A percentile compares a stretch with the other conserved stretches of the same genome.
These are phyloP conservation scores for Trematocara variabile DNA, from an alignment of 2,113 vertebrate species.

Conservation along the genomic window DNA sequence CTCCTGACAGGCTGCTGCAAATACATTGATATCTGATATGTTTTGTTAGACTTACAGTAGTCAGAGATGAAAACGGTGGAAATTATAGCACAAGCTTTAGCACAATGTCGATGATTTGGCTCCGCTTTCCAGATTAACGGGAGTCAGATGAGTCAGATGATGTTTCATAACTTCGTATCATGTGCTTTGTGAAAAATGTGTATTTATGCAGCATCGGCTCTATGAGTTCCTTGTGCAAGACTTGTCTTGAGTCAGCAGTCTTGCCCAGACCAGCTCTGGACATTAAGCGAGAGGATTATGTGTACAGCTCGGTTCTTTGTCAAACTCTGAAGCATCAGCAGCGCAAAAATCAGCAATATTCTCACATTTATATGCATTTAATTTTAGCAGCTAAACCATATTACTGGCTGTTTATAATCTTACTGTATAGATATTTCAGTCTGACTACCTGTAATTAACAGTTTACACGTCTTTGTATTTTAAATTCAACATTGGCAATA, in stretches of 20 bases:
- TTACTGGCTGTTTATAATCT: background rate
- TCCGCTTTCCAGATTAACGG: background rate
- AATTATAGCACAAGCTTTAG: background rate
- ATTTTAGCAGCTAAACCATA: background rate
- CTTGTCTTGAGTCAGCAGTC: background rate
- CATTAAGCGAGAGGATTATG: background rate
- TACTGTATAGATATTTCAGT: background rate
- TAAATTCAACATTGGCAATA: background rate
- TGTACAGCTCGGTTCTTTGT: background rate
- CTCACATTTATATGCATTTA: background rate
- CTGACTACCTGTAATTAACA: background rate
- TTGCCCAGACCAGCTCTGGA: background rate
- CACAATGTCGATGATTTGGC: background rate
- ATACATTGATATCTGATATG: background rate
- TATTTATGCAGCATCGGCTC: background rate
- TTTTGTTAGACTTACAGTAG: background rate
- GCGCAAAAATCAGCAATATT: accelerated
- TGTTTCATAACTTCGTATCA: constrained; percentile 14
- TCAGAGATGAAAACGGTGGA: background rate
- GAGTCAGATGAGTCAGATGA: constrained; percentile 10
- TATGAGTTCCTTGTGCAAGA: background rate
- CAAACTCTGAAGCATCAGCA: background rate
- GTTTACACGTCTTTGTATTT: background rate
- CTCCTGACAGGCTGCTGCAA: background rate
- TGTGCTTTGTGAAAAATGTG: background rate